A percentile compares a stretch with the other conserved stretches of the same genome.
phyloP scores from a whole-genome alignment of 2,888 invertebrate species.

The Stenichneumon culpator region DNA sequence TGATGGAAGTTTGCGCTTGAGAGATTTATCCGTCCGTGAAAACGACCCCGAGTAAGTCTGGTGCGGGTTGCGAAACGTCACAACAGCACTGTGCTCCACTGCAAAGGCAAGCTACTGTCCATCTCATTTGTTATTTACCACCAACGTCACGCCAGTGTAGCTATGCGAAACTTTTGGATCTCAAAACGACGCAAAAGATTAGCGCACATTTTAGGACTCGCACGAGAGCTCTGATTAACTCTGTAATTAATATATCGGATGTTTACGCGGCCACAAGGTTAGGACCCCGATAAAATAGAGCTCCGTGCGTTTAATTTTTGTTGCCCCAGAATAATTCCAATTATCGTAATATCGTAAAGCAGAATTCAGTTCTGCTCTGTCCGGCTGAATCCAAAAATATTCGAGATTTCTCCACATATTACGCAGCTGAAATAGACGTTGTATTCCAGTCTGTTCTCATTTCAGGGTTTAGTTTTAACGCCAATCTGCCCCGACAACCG shows the following conservation, averaged over 20 bases:
- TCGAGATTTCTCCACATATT: too few species aligned
- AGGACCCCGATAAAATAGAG: slow-evolving; percentile 22
- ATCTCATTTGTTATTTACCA: slow-evolving; percentile 48
- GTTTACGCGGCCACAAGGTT: slow-evolving; percentile 52
- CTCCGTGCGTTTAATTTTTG: too few species aligned
- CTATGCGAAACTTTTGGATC: slow-evolving; percentile 22
- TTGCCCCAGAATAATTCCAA: not conserved
- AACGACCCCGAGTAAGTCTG: slow-evolving; percentile 32
- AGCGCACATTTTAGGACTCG: not conserved
- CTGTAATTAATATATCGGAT: slow-evolving; percentile 31
- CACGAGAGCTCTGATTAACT: not conserved
- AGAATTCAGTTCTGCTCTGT: not conserved
- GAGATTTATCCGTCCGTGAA: slow-evolving; percentile 65
- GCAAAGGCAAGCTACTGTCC: slow-evolving; percentile 73
- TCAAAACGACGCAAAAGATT: slow-evolving; percentile 51
- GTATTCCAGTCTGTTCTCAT: too few species aligned
- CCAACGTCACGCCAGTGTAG: slow-evolving; percentile 37
- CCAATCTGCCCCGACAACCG: too few species aligned
- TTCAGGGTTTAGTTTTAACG: too few species aligned
- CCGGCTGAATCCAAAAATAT: too few species aligned
- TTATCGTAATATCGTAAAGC: not conserved
- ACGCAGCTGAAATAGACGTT: too few species aligned
- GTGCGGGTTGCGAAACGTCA: slow-evolving; percentile 80
- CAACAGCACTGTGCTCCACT: slow-evolving; percentile 71
- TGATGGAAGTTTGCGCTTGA: slow-evolving; percentile 66